phyloP scores from a whole-genome alignment of 1,140 invertebrate species.

The Rhizoglyphus robini region DNA sequence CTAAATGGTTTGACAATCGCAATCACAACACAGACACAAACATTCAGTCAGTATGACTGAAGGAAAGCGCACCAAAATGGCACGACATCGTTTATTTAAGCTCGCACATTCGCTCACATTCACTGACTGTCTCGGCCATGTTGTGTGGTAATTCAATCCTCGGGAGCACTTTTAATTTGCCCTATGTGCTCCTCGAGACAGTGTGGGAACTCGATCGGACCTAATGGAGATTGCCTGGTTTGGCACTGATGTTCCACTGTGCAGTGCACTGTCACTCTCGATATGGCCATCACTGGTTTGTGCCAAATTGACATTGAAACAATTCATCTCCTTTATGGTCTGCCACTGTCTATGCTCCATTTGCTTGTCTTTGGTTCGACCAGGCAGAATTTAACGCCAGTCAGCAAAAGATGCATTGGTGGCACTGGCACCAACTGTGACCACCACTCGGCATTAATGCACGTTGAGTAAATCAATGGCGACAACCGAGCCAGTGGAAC shows the following conservation, averaged over 20 bases:
- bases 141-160: conserved; percentile 5
- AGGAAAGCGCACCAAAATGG: too few relatives aligned
- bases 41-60: too few relatives aligned
- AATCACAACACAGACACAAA: not conserved
- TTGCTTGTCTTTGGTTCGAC: not conserved
- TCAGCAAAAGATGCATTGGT: conserved; percentile 5
- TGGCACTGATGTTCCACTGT: not conserved
- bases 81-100: conserved; percentile 13
- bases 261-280: not conserved
- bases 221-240: not conserved
- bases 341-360: not conserved
- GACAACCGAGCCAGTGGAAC: not conserved
- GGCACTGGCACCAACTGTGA: not conserved
- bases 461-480: not conserved
- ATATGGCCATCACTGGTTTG: not conserved
- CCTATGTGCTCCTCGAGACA: not conserved
- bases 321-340: not conserved
- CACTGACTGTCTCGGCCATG: too few relatives aligned
- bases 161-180: conserved; percentile 7
- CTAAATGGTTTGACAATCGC: conserved; percentile 14
- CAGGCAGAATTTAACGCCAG: not conserved
- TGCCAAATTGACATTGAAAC: conserved; percentile 15
- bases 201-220: conserved; percentile 6
- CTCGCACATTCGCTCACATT: not conserved
- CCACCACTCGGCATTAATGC: too few relatives aligned